These are phyloP conservation scores for Mirounga angustirostris DNA, from an alignment of 2,113 vertebrate genomes.

Conservation along the genomic window DNA sequence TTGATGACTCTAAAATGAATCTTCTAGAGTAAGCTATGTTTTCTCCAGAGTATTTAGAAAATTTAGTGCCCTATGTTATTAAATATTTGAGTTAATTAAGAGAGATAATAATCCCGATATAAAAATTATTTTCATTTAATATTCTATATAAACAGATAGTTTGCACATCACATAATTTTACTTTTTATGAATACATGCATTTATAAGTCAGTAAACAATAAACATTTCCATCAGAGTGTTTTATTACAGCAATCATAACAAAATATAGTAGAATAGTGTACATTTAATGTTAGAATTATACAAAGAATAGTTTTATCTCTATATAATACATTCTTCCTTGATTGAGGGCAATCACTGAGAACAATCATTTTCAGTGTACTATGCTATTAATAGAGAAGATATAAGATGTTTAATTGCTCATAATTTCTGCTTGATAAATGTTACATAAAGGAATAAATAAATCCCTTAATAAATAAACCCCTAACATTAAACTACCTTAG, in stretches of 20 bases:
- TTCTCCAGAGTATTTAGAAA: neutral
- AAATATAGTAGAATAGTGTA: neutral
- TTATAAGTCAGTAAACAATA: neutral
- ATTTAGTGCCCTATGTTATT: neutral
- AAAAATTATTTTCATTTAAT: neutral
- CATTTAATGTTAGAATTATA: neutral
- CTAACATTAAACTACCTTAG: neutral
- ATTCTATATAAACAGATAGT: neutral
- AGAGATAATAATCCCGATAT: neutral
- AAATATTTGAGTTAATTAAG: neutral
- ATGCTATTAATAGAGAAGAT: neutral
- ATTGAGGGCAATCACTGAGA: neutral
- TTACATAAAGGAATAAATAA: neutral
- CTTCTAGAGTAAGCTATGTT: neutral
- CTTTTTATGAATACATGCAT: neutral
- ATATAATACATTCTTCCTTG: neutral
- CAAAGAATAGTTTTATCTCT: neutral
- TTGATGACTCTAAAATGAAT: neutral
- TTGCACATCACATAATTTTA: neutral
- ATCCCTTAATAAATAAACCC: neutral
- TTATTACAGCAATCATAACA: neutral
- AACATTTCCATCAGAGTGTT: neutral
- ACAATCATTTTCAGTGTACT: neutral
- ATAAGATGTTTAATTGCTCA: neutral
- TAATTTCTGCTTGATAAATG: neutral